A percentile compares a stretch with the other conserved stretches of the same genome.
These are phyloP conservation scores for Incurvaria masculella DNA, from an alignment of 2,888 invertebrate species.

Conservation along the genomic window DNA sequence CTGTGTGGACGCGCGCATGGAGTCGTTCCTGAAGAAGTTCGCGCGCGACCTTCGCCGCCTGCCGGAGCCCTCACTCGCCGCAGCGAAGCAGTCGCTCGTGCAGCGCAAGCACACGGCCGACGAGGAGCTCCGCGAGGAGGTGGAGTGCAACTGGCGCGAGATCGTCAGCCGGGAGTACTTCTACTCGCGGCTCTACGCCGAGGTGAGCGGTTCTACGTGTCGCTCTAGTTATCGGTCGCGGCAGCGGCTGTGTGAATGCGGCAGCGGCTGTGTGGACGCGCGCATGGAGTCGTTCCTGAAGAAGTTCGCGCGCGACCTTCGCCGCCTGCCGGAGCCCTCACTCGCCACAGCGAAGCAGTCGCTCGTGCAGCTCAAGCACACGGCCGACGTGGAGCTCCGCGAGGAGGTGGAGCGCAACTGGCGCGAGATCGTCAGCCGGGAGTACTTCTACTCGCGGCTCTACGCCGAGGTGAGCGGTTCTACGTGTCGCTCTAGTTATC, in stretches of 20 bases:
- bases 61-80: conserved; percentile 56
- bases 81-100: conserved; percentile 64
- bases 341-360: conserved; percentile 63
- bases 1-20: conserved; percentile 69
- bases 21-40: conserved; percentile 65
- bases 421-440: conserved; percentile 69
- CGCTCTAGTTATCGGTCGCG: too few species aligned
- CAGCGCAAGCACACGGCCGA: conserved; percentile 75
- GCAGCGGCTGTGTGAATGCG: too few species aligned
- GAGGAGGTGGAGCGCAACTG: conserved; percentile 77
- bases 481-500: too few species aligned
- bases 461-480: conserved; percentile 71
- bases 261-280: conserved; percentile 63
- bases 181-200: conserved; percentile 71
- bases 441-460: conserved; percentile 75
- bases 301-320: conserved; percentile 57
- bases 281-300: conserved; percentile 71
- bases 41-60: conserved; percentile 56
- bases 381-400: conserved; percentile 70
- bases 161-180: conserved; percentile 68
- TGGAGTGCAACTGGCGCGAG: conserved; percentile 75
- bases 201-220: too few species aligned
- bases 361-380: conserved; percentile 71
- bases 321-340: conserved; percentile 56
- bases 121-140: conserved; percentile 73